These are phyloP conservation scores for Ranitomeya imitator DNA, from an alignment of 2,113 vertebrate species.

Conservation along the genomic window DNA sequence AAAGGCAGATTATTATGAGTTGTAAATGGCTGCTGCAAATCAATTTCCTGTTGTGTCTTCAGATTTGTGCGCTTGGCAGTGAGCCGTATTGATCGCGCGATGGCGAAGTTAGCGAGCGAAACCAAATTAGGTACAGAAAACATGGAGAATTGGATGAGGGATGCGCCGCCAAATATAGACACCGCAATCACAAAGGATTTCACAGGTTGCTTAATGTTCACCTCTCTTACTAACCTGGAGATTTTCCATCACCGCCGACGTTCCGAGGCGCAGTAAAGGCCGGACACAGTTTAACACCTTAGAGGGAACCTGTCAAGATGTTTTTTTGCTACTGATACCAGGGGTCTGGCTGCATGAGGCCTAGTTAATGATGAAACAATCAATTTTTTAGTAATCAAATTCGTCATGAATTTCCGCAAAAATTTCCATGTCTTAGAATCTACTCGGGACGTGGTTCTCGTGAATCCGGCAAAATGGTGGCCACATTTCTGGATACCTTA, in stretches of 20 bases:
- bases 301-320: no score
- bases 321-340: no score
- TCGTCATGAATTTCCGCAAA: no score
- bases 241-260: background rate
- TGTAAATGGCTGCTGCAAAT: constrained; percentile 19
- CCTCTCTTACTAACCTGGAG: background rate
- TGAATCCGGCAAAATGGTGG: no score
- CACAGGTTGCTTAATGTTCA: background rate
- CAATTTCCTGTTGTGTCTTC: constrained; percentile 31
- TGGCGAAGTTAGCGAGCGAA: background rate
- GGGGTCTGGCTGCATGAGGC: no score
- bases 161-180: background rate
- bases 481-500: no score
- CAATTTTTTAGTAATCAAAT: no score
- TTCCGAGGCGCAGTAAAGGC: background rate
- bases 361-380: no score
- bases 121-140: constrained; percentile 13
- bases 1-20: constrained; percentile 30
- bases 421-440: no score
- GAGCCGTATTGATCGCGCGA: background rate
- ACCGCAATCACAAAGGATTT: background rate
- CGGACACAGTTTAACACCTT: background rate
- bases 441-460: no score
- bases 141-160: constrained; percentile 14
- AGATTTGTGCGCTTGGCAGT: constrained; percentile 20